These are phyloP conservation scores for Melanaphis sacchari DNA, from an alignment of 1,140 invertebrate species.

Conservation along the genomic window DNA sequence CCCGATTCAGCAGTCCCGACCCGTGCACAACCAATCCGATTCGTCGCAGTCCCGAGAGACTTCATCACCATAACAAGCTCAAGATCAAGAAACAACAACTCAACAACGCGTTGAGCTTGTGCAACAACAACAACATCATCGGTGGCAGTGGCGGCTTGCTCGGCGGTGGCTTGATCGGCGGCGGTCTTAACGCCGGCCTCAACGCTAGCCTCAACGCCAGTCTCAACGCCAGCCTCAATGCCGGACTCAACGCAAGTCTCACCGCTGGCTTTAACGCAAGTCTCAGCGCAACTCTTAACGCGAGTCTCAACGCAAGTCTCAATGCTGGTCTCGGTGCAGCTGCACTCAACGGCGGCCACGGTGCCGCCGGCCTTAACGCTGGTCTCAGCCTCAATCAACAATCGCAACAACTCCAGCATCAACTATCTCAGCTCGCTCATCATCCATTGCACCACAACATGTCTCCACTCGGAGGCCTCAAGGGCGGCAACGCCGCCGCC, in stretches of 20 bases:
- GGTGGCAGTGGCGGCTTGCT: background rate
- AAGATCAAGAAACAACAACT: background rate
- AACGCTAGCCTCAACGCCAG: background rate
- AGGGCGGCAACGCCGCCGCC: background rate
- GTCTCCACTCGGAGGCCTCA: background rate
- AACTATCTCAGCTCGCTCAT: background rate
- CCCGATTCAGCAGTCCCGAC: constrained; percentile 42
- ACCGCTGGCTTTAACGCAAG: background rate
- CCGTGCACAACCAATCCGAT: background rate
- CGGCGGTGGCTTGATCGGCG: background rate
- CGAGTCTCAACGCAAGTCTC: background rate
- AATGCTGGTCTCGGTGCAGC: background rate
- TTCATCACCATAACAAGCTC: background rate
- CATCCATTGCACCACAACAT: background rate
- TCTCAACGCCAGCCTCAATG: background rate
- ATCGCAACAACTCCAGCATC: constrained; percentile 26
- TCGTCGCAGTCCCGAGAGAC: background rate
- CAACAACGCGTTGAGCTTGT: background rate
- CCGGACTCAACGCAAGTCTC: background rate
- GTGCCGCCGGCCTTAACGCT: too few species aligned
- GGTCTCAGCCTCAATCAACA: constrained; percentile 11
- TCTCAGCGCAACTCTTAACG: background rate
- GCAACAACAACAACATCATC: background rate
- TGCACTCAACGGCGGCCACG: background rate
- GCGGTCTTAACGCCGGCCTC: background rate